phyloP scores from a whole-genome alignment of 2,113 vertebrate species.

The Carlito syrichta region DNA sequence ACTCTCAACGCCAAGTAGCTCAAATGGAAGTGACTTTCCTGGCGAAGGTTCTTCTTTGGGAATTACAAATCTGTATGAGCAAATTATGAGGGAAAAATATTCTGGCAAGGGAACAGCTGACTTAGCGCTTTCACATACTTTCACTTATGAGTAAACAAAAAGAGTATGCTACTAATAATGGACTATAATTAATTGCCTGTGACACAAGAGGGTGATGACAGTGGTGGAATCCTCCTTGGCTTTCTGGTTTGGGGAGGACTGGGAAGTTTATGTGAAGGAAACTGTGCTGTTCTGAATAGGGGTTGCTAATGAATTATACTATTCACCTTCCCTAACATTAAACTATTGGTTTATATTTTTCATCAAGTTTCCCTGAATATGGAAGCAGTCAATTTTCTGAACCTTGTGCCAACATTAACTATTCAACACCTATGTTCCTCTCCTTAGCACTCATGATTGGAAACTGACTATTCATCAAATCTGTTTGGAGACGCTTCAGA shows the following conservation, averaged over 20 bases:
- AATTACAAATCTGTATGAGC: conserved; percentile 49
- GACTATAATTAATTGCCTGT: background rate
- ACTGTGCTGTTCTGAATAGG: background rate
- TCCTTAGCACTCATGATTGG: background rate
- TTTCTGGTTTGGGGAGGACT: background rate
- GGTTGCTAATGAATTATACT: background rate
- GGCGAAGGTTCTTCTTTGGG: conserved; percentile 42
- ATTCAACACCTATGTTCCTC: background rate
- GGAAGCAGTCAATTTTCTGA: background rate
- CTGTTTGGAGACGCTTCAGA: background rate
- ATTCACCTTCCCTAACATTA: background rate
- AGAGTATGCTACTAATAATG: background rate
- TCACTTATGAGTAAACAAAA: conserved; percentile 7
- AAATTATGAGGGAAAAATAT: conserved; percentile 33
- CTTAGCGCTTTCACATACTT: background rate
- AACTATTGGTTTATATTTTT: background rate
- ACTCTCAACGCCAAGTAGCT: conserved; percentile 49
- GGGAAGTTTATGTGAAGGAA: background rate
- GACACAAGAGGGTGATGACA: background rate
- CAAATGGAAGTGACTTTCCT: conserved; percentile 42
- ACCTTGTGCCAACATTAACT: background rate
- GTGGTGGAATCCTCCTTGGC: background rate
- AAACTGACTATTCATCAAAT: background rate
- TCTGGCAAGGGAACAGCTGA: conserved; percentile 41
- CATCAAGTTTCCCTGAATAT: background rate